phyloP scores from a whole-genome alignment of 92 coral and sea anemone species.

The Micromussa lordhowensis region DNA sequence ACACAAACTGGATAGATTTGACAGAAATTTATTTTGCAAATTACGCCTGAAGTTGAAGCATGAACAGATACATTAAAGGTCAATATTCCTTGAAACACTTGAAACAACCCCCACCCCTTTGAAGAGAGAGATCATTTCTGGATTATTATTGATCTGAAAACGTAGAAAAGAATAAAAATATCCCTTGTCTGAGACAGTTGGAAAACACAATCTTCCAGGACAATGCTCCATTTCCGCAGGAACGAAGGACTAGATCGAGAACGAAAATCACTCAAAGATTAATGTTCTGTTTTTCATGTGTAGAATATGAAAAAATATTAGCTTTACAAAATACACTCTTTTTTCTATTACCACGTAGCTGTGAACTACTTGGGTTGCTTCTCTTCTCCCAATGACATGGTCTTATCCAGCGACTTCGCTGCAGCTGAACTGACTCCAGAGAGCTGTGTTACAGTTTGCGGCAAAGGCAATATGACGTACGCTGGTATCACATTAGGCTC shows the following conservation, averaged over 20 bases:
- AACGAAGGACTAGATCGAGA: neutral
- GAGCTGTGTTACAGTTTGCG: constrained; percentile 73
- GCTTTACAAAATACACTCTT: neutral
- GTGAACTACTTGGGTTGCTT: constrained; percentile 56
- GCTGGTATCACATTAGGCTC: constrained; percentile 59
- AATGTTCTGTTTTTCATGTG: neutral
- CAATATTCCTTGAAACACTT: no score
- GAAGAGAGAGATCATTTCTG: neutral
- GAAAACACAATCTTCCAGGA: neutral
- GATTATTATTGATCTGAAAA: no score
- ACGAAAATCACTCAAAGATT: neutral
- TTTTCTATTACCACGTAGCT: constrained; percentile 29
- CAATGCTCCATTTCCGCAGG: no score
- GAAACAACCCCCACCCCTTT: no score
- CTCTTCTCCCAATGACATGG: constrained; percentile 23
- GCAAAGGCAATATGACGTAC: constrained; percentile 39
- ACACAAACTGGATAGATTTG: no score
- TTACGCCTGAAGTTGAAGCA: no score
- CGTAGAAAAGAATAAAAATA: no score
- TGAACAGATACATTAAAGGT: no score
- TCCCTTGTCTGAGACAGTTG: neutral
- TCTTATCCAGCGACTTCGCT: constrained; percentile 16
- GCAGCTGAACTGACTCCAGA: constrained; percentile 44
- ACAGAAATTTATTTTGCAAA: no score
- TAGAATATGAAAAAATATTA: neutral